Base-by-base conservation (phyloP, 64 coral and sea anemone genomes). In the Stichodactyla helianthus region DNA sequence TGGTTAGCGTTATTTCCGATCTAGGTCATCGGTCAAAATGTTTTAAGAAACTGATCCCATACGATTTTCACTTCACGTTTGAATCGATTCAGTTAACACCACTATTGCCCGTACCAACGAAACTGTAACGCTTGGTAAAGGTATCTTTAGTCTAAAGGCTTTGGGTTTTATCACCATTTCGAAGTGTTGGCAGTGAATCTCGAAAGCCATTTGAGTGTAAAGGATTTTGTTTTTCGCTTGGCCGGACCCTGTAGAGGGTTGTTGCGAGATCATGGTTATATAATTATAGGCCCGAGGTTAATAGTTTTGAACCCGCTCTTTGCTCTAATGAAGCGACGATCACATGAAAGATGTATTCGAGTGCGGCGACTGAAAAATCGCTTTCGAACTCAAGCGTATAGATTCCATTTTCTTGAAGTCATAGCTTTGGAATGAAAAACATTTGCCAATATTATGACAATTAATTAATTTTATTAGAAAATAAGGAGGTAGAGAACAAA, bases 221-320 rank as follows among this genome's bases (percentile, higher is more conserved):
- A 65, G 18, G 68, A 74, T 35, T 74, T 74, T 74, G 10, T n/a
- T 74, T 31, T 11, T 14, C 68, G 68, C 68, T 26, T 74, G n/a
- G 68, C 68, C 25, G 31, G 68, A 13, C 68, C 10, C 25, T 74
- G 7, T 26, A 74, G 12, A 74, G 68, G 10, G 68, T 28, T 74
- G 68, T 31, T 74, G 25, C 25, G 8, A 11, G 68, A 28, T 74
- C 68, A 74, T 23, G 68, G 68, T 35, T 31, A 74, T 9, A 74
- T 74, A 74, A 31, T 11, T 14, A 27, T 27, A 74, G 68, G 10
- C 68, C 26, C n/a, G n/a, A 74, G 68, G 68, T 74, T 74, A 74
- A 74, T 74, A 74, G 68, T n/a, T 74, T 74, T 74, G 68, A 74
- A 74, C 68, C 68, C 68, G 68, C 68, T 74, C 68, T 74, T 74